Evolutionary conservation across 2,113 vertebrate genomes (phyloP).

Genomic region (Toxotes jaculatrix): DNA sequence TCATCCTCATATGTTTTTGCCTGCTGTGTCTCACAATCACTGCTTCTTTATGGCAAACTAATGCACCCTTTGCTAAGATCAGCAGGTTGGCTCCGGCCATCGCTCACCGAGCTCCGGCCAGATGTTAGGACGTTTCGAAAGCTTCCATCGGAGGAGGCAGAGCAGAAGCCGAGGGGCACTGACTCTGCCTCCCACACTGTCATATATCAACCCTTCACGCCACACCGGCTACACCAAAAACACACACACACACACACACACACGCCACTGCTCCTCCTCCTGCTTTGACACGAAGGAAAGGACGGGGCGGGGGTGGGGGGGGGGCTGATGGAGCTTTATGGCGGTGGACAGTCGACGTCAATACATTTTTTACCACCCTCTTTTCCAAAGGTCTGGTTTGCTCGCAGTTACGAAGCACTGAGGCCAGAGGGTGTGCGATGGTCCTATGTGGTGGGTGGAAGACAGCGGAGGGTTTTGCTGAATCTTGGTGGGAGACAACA

Average conservation of each 20-base stretch:
- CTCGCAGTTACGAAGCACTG: conserved; percentile 22
- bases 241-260: conserved; percentile 24
- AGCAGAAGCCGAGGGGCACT: conserved; percentile 46
- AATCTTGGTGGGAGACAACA: conserved; percentile 18
- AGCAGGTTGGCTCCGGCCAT: conserved; percentile 74
- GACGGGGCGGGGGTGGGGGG: conserved; percentile 21
- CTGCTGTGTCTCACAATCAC: conserved; percentile 75
- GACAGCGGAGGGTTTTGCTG: conserved; percentile 38
- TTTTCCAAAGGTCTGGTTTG: conserved; percentile 58
- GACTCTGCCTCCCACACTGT: conserved; percentile 62
- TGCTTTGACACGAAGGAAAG: conserved; percentile 51
- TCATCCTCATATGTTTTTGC: conserved; percentile 82
- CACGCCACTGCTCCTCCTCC: conserved; percentile 4
- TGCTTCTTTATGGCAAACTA: conserved; percentile 80
- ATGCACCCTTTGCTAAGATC: conserved; percentile 78
- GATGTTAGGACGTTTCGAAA: conserved; percentile 59
- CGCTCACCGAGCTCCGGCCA: conserved; percentile 61
- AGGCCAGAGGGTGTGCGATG: conserved; percentile 27
- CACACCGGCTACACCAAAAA: conserved; percentile 31
- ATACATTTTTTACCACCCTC: conserved; percentile 67
- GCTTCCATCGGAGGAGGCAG: conserved; percentile 53
- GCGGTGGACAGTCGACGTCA: conserved; percentile 62
- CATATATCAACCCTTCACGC: conserved; percentile 62
- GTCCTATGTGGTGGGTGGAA: conserved; percentile 47
- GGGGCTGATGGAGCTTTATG: conserved; percentile 66